phyloP scores from a whole-genome alignment of 2,797 vertebrate genomes.

The Falco cherrug region DNA sequence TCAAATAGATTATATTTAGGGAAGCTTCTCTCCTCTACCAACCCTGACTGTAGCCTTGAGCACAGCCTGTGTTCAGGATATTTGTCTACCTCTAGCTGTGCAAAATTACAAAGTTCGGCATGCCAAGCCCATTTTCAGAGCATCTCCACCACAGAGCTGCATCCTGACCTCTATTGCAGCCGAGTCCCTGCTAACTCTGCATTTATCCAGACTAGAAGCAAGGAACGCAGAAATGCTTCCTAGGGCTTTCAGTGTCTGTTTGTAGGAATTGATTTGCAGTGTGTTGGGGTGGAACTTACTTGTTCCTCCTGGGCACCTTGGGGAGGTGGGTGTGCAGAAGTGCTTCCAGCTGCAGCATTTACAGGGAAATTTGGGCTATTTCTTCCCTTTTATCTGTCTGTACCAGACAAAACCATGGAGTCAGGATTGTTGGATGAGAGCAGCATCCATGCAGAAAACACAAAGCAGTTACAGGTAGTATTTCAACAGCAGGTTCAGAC shows the following conservation, averaged over 20 bases:
- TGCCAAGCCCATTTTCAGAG: not conserved
- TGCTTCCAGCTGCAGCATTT: not conserved
- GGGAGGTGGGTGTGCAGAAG: not conserved
- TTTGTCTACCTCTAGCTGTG: not conserved
- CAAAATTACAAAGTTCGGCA: not conserved
- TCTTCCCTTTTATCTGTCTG: not conserved
- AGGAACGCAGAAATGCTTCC: constrained; percentile 13
- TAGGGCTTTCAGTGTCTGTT: not conserved
- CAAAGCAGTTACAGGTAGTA: not conserved
- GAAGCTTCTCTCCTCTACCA: not conserved
- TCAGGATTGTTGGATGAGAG: not conserved
- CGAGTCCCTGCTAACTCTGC: constrained; percentile 21
- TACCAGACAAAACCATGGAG: not conserved
- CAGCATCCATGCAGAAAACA: not conserved
- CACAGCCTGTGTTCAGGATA: not conserved
- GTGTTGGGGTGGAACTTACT: not conserved
- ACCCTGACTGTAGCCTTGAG: not conserved
- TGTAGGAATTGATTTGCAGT: not conserved
- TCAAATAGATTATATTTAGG: not conserved
- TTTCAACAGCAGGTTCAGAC: not conserved
- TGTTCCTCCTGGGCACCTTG: not conserved
- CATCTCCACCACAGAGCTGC: not conserved
- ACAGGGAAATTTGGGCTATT: not conserved
- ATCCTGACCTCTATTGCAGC: constrained; percentile 17
- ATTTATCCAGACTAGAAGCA: constrained; percentile 14